phyloP scores from a whole-genome alignment of 2,888 invertebrate genomes.

The Parelbella ahira region DNA sequence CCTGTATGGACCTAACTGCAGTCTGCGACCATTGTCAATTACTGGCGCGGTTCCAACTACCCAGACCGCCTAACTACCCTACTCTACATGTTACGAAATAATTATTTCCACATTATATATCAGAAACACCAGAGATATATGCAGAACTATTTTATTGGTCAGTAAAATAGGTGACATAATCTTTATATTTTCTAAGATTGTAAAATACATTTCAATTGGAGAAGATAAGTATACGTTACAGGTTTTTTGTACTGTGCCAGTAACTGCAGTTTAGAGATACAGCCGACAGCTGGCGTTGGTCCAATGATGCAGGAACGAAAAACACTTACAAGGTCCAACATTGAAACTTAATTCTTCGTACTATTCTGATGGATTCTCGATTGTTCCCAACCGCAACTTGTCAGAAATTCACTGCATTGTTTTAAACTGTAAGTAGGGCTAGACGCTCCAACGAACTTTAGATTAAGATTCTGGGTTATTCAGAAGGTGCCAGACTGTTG shows the following conservation, averaged over 20 bases:
- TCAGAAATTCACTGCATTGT: conserved; percentile 10
- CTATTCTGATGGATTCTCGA: conserved; percentile 1
- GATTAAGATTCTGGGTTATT: conserved; percentile 13
- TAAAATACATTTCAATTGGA: too few species aligned
- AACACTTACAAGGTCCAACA: not conserved
- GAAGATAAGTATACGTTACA: too few species aligned
- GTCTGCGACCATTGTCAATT: conserved; percentile 9
- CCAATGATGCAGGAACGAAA: conserved; percentile 5
- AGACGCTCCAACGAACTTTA: conserved; percentile 2
- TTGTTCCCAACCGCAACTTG: conserved; percentile 5
- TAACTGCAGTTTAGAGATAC: too few species aligned
- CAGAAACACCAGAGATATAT: too few species aligned
- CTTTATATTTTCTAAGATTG: too few species aligned
- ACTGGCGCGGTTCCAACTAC: conserved; percentile 17
- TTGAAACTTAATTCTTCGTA: conserved; percentile 7
- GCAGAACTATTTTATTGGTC: too few species aligned
- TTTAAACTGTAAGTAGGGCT: conserved; percentile 10
- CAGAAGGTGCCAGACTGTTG: conserved; percentile 1
- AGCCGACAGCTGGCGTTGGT: too few species aligned
- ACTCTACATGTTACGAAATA: too few species aligned
- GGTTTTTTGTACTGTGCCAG: too few species aligned
- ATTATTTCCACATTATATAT: too few species aligned
- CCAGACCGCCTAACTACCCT: too few species aligned
- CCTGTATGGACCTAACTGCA: not conserved
- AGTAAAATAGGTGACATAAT: too few species aligned